These are phyloP conservation scores for Drosophila tropicalis DNA, from an alignment of 1,140 invertebrate genomes.

Conservation along the genomic window DNA sequence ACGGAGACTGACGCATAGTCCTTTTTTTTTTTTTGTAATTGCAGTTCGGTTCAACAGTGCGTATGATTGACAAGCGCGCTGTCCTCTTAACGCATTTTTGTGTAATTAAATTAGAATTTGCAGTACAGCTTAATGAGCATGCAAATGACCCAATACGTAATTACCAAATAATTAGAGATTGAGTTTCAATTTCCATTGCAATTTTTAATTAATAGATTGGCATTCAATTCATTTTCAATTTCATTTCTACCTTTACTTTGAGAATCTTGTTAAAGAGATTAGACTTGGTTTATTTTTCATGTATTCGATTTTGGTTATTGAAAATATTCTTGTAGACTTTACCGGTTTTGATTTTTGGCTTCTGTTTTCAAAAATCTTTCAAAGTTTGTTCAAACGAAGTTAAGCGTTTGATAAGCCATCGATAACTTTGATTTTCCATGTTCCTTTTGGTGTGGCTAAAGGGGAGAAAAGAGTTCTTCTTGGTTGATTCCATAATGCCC, in stretches of 20 bases:
- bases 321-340: no score
- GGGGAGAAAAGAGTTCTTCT: no score
- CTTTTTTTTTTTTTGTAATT: slow-evolving; percentile 43
- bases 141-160: neutral
- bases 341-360: no score
- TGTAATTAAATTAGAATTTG: neutral
- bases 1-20: neutral
- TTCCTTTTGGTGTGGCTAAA: neutral
- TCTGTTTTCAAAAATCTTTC: neutral
- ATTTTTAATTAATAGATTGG: no score
- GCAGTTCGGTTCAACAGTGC: slow-evolving; percentile 56
- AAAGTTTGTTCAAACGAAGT: neutral
- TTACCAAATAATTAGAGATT: neutral
- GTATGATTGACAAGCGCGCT: slow-evolving; percentile 61
- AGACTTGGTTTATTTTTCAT: no score
- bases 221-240: neutral
- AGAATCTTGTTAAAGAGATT: no score
- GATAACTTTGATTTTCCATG: neutral
- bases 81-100: neutral
- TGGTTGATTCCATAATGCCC: neutral
- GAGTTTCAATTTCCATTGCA: neutral
- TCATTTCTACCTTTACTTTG: neutral
- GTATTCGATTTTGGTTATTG: no score
- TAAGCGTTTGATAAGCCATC: neutral
- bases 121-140: neutral